Evolutionary conservation across 2,113 vertebrate genomes (phyloP), one percentile per base, ranked within the genome.

Genomic region (Jaculus jaculus): DNA sequence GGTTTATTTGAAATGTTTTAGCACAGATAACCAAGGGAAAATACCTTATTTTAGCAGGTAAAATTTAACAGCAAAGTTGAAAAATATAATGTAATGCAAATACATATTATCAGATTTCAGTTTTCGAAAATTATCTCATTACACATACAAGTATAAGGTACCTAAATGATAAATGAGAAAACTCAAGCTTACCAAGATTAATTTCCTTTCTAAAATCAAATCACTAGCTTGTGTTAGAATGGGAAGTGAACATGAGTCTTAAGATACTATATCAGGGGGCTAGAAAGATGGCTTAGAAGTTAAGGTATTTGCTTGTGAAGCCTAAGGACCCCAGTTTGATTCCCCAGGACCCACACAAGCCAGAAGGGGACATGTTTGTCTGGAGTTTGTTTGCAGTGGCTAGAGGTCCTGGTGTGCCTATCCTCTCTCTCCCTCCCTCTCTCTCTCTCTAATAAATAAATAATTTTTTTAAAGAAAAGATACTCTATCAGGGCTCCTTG

Each of bases 1-100:
- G 7, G 60, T 90, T 87, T 89, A 92, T 77, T 72, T 92, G 13
- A 54, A 91, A 77, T 89, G 28, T 72, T 94, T 94, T 80, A 85
- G 26, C 34, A 5, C 37, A 77, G n/a, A 68, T 75, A 94, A 30
- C 26, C 73, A 54, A 37, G 2, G 2, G 51, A 72, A 95, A 39
- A n/a, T 47, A 5, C 13, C 73, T 74, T 79, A 18, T 90, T 87
- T 24, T 54, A 78, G 69, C 58, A 93, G 84, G 73, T 69, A 78
- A 93, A 89, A 84, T 73, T 68, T 75, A 68, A 47, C 47, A 66
- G 37, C 7, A 61, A 39, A 39, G 20, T 20, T 68, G 13, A 84
- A 71, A 71, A 54, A 60, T n/a, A 32, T 47, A 51, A 26, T 71
- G 7, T 34, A 54, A 74, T 54, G 8, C 1, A 87, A 80, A 26